Conservation (phyloP, 2,888 invertebrate species). For the Terebella lapidaria region DNA sequence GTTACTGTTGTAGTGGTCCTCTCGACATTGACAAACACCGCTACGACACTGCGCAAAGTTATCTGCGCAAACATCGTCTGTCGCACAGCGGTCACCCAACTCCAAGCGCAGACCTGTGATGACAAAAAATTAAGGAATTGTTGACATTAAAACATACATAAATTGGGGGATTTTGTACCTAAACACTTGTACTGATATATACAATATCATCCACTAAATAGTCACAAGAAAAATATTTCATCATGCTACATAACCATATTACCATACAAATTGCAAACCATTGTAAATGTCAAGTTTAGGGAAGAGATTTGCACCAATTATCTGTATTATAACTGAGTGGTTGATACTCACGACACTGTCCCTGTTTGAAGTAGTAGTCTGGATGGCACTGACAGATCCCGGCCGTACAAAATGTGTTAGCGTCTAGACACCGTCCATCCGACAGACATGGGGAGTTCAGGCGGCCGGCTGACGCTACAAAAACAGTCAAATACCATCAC, state of each 20-base stretch:
- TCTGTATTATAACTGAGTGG: no score
- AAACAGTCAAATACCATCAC: no score
- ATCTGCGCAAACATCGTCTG: slow-evolving; percentile 17
- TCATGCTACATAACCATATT: no score
- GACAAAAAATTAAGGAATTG: no score
- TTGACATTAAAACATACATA: no score
- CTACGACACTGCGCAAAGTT: slow-evolving; percentile 14
- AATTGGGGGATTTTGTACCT: no score
- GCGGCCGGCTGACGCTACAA: slow-evolving; percentile 18
- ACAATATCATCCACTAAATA: no score
- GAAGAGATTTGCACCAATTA: no score
- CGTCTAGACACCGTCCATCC: slow-evolving; percentile 17
- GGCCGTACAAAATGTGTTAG: slow-evolving; percentile 7
- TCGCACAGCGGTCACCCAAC: slow-evolving; percentile 13
- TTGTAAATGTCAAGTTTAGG: neutral
- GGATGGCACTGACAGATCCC: slow-evolving; percentile 13
- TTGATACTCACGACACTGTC: slow-evolving; percentile 13
- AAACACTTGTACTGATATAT: no score
- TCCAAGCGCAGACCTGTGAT: slow-evolving; percentile 12
- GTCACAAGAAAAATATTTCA: no score
- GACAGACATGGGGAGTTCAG: slow-evolving; percentile 22
- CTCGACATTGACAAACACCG: slow-evolving; percentile 17
- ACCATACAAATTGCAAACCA: neutral
- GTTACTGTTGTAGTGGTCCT: slow-evolving; percentile 14
- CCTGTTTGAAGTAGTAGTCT: slow-evolving; percentile 11